Base-by-base conservation (phyloP, 2,797 vertebrate species). In the Syngnathus rostellatus region DNA sequence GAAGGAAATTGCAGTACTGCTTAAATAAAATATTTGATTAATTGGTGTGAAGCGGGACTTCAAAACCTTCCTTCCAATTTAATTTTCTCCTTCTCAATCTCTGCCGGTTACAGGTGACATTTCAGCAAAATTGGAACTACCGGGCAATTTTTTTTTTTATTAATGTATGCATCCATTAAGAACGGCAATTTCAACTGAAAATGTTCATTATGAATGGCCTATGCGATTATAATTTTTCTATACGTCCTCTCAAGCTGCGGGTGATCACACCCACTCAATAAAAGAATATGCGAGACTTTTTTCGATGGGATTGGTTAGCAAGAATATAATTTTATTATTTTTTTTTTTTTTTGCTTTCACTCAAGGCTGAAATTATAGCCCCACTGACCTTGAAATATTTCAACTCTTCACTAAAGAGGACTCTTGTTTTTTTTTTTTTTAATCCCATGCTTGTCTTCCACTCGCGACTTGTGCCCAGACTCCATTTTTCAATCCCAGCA, bases 1-100 rank as follows among this genome's bases (percentile, higher is more conserved):
- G 19, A 25, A 2, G 48, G 39, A 58, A 23, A 21, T 6, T 54
- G 21, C 23, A 69, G 57, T 31, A 16, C 21, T 55, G 23, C 5
- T 65, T 16, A 62, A 57, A 68, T 72, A 37, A 62, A 66, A 59
- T 67, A 21, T 64, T 23, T 43, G 41, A 66, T 62, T 62, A 10
- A 25, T 62, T 45, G 60, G 16, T 51, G 17, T 46, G 59, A 68
- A 21, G 64, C 67, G 38, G 55, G 39, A 45, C 23, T 17, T 55
- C 41, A 62, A 62, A 25, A 41, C 54, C 6, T 57, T 38, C 55
- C 55, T 17, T 58, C 17, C 46, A 50, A 50, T 31, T 63, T 17
- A 5, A 9, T 50, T 31, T 25, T 31, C 19, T 48, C 11, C 11
- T 12, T 8, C 19, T 40, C 23, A 23, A 16, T 9, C 31, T 16